Evolutionary conservation across 37 sponge, comb jelly and placozoan genomes (phyloP).

Genomic region (Eunapius fragilis): DNA sequence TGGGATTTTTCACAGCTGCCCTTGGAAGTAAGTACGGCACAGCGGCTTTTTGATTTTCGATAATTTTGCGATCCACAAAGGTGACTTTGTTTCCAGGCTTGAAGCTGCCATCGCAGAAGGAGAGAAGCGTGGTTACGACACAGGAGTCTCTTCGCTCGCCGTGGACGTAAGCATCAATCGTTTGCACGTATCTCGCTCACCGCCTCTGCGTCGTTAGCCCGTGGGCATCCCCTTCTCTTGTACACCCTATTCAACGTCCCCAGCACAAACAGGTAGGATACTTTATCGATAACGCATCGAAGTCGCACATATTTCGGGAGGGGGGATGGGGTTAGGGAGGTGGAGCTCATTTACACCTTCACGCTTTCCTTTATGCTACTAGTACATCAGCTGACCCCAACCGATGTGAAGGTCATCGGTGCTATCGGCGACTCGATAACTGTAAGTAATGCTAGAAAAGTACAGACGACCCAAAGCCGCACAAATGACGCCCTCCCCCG

Average conservation of each 20-base stretch:
- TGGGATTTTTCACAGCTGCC: neutral
- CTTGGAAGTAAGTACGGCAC: neutral
- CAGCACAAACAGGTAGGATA: neutral
- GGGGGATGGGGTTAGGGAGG: neutral
- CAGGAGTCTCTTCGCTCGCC: neutral
- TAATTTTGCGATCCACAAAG: too few species aligned
- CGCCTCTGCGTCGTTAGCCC: neutral
- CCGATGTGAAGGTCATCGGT: slow-evolving; percentile 22
- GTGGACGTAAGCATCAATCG: neutral
- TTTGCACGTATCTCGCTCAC: neutral
- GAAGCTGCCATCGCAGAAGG: neutral
- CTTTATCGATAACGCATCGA: too few species aligned
- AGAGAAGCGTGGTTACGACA: neutral
- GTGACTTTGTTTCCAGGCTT: neutral
- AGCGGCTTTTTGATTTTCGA: neutral
- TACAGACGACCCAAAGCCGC: neutral
- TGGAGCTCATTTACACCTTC: neutral
- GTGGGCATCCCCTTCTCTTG: neutral
- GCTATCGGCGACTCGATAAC: slow-evolving; percentile 45
- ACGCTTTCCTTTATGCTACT: neutral
- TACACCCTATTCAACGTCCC: neutral
- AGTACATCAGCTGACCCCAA: slow-evolving; percentile 14
- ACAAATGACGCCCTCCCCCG: neutral
- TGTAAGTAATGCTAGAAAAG: slow-evolving; percentile 3
- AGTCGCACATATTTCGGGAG: too few species aligned